A percentile compares a stretch with the other conserved stretches of the same genome.
Evolutionary conservation across 2,888 invertebrate species (phyloP).

Genomic region (Xylota sylvarum): DNA sequence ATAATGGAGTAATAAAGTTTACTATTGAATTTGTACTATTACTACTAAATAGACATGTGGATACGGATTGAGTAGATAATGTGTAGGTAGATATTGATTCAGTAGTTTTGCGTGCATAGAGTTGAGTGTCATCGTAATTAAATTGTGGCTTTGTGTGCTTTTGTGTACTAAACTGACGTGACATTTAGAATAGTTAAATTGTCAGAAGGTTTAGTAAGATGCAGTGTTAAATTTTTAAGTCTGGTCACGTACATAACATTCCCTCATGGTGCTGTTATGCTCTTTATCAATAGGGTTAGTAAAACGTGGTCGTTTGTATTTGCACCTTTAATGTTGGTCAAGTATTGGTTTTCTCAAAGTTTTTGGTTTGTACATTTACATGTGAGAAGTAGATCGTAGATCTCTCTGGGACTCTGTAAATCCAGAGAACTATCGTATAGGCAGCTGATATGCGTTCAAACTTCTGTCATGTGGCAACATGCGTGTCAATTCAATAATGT

Average conservation of each 20-base stretch:
- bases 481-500: too few species aligned
- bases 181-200: conserved; percentile 29
- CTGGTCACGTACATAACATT: conserved; percentile 43
- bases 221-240: conserved; percentile 25
- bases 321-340: too few species aligned
- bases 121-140: conserved; percentile 34
- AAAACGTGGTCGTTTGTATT: conserved; percentile 41
- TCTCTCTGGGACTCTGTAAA: too few species aligned
- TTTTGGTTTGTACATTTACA: too few species aligned
- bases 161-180: conserved; percentile 23
- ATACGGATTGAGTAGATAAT: conserved; percentile 4
- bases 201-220: conserved; percentile 16
- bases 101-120: conserved; percentile 35
- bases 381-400: too few species aligned
- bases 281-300: conserved; percentile 39
- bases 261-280: conserved; percentile 12
- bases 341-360: too few species aligned
- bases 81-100: conserved; percentile 35
- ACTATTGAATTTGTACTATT: conserved; percentile 18
- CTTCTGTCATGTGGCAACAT: too few species aligned
- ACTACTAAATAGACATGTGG: neutral
- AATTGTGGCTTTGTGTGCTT: conserved; percentile 3
- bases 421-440: too few species aligned
- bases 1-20: conserved; percentile 23
- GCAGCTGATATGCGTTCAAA: conserved; percentile 27